Evolutionary conservation across 2,888 invertebrate species (phyloP), one percentile per base, ranked within the genome.

Genomic region (Diarsia rubi): DNA sequence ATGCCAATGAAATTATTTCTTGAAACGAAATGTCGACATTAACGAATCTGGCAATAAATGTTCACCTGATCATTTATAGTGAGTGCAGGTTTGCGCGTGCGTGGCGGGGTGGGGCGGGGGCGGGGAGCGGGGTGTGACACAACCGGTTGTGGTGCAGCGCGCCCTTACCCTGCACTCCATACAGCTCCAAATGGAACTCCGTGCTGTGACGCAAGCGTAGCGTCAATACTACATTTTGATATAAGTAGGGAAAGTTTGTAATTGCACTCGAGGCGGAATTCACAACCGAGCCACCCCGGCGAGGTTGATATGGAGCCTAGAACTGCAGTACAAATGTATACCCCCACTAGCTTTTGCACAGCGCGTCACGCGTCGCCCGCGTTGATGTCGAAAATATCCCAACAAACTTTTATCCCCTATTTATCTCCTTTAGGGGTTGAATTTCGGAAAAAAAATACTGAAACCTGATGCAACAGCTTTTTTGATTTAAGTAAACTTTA

Each of bases 61-160:
- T 89, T 87, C 90, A 90, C 86, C 89, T 90, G 90, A 91, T 89
- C 88, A 88, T 86, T 88, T 83, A 86, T 76, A 80, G 76, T 45
- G 16, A 19, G 74, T 77, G 69, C 78, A 70, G 83, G 78, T 75
- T n/a, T 78, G 59, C 77, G 71, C 16, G 69, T 79, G 78, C 66
- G 76, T 57, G n/a, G 21, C 24, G 80, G 78, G 74, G 69, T 24
- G 54, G 24, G 0, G n/a, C 65, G 49, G 57, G 73, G 75, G 73
- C 8, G 9, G 78, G 78, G 67, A 67, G 68, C 64, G 86, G 75
- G 85, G 80, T 77, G 81, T 79, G 75, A 69, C 76, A 72, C 86
- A 88, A 92, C 93, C 93, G 94, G 92, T 92, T 64, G 16, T 12
- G 27, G 16, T 8, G 24, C 62, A n/a, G 42, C 42, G 62, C 88